Evolutionary conservation across 2,113 vertebrate species (phyloP), one percentile per base, ranked within the genome.

Genomic region (Oryzias curvinotus): DNA sequence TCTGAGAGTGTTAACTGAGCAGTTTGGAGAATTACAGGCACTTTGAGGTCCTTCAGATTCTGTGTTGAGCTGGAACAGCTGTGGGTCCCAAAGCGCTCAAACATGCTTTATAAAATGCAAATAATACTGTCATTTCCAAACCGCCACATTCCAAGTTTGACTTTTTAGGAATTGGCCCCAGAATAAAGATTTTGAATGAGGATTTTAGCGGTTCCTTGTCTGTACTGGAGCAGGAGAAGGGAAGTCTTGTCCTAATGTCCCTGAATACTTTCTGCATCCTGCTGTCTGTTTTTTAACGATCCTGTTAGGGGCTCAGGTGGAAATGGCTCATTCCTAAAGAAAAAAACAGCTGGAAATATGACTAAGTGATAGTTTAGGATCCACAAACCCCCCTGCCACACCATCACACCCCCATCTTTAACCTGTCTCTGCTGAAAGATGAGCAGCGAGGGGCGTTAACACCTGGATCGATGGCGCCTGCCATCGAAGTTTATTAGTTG

Each of bases 251-350:
- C n/a, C 30, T 47, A 57, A 78, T 76, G 79, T 69, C 50, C 64
- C 13, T 42, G 25, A 4, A 36, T 21, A 56, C 71, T 36, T 50
- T 52, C 14, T 13, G 0, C n/a, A 5, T 36, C 8, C 1, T 1
- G 3, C 25, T 1, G 67, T 71, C 41, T 64, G 64, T n/a, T 72
- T 77, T 86, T 79, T 77, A 46, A 81, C 46, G 50, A 77, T 58
- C 3, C 14, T 4, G 42, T 48, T 26, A 1, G 26, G 48, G 50
- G 7, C 45, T 26, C 8, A 18, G 25, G 26, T 45, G 57, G 47
- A 52, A 48, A 28, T 57, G 51, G 47, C 43, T 47, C 10, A 5
- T 63, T 73, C 59, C 60, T 54, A 13, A 44, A n/a, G 70, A 55
- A 28, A 43, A 43, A 60, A 79, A 83, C 70, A 83, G 78, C 71